phyloP scores from a whole-genome alignment of 2,113 vertebrate species.

The Cairina moschata region DNA sequence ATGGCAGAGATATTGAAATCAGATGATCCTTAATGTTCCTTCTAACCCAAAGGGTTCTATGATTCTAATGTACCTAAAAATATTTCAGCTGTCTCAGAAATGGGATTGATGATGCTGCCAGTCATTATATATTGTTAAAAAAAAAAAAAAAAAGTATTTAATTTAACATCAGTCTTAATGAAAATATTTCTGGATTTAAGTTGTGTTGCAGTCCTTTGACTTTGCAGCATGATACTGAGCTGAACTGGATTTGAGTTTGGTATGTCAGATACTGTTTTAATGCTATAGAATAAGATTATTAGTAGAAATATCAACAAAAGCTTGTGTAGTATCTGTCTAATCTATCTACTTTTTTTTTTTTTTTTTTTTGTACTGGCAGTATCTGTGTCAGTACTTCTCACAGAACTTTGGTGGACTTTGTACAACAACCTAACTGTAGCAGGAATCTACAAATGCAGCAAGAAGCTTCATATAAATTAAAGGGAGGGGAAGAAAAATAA shows the following conservation, averaged over 20 bases:
- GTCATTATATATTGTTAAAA: neutral
- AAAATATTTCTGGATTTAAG: neutral
- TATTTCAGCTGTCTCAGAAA: neutral
- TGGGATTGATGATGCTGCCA: neutral
- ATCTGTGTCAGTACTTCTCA: rapidly evolving
- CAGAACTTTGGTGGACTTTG: neutral
- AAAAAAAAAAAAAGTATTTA: neutral
- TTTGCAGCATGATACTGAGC: neutral
- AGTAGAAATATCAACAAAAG: neutral
- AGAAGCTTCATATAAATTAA: neutral
- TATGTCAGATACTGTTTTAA: neutral
- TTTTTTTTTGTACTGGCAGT: neutral
- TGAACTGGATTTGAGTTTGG: neutral
- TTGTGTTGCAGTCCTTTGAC: neutral
- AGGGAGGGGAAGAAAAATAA: too few species aligned
- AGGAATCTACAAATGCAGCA: neutral
- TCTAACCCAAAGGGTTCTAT: too few species aligned
- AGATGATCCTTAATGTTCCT: too few species aligned
- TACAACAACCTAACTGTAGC: neutral
- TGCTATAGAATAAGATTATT: neutral
- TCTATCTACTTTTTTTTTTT: neutral
- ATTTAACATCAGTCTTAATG: neutral
- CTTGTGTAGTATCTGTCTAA: neutral
- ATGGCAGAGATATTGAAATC: too few species aligned
- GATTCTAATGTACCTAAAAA: neutral